Evolutionary conservation across 2,797 vertebrate species (phyloP).

Genomic region (Lutjanus campechanus): DNA sequence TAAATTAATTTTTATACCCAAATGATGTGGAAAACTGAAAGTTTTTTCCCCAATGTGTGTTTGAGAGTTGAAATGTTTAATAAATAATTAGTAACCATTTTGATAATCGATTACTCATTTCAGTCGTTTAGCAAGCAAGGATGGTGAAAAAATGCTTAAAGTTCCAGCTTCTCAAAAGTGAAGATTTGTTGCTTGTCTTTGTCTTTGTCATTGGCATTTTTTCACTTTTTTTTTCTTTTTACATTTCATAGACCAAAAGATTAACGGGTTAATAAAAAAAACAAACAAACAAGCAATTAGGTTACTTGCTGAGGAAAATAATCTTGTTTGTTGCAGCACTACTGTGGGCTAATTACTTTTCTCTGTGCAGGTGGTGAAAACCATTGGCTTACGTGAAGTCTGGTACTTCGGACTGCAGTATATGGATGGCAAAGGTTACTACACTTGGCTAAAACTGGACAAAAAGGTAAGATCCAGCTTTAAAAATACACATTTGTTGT

Average conservation of each 20-base stretch:
- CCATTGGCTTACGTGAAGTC: constrained; percentile 94
- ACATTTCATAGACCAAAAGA: neutral
- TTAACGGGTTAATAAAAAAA: neutral
- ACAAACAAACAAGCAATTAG: too few species aligned
- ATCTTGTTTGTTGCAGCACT: neutral
- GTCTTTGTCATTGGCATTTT: neutral
- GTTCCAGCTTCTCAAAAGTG: neutral
- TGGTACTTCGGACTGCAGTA: constrained; percentile 99
- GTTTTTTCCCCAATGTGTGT: too few species aligned
- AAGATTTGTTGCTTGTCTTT: neutral
- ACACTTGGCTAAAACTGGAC: constrained; percentile 96
- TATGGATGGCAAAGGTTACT: constrained; percentile 92
- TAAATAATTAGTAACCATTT: neutral
- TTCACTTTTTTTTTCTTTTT: neutral
- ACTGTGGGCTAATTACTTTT: neutral
- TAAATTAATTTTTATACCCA: neutral
- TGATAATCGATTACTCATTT: neutral
- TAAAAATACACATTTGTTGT: neutral
- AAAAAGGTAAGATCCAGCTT: constrained; percentile 90
- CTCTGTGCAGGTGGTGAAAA: constrained; percentile 93
- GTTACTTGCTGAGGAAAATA: neutral
- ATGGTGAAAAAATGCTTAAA: neutral
- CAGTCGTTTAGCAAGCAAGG: neutral
- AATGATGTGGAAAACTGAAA: neutral
- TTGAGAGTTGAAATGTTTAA: neutral